Evolutionary conservation across 2,888 invertebrate species (phyloP), one percentile per base, ranked within the genome.

Genomic region (Rhyacophila evoluta): DNA sequence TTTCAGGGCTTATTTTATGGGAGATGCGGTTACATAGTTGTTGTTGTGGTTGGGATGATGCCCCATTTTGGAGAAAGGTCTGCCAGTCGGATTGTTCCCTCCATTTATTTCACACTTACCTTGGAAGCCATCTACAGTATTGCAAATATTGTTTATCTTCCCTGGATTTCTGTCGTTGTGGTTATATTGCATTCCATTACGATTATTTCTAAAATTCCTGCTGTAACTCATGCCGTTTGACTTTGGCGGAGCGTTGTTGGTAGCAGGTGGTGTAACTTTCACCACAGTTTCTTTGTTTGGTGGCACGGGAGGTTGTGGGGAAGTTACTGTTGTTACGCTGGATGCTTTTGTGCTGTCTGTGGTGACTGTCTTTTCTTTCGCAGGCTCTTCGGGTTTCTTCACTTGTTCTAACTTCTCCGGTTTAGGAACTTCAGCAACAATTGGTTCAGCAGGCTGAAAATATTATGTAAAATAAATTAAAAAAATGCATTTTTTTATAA

Each of bases 11-110:
- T 88, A 89, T 83, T 89, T 89, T 27, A 89, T 89, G 38, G 89
- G 88, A n/a, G 89, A 89, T 0, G 89, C 88, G 8, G 89, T 89
- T 72, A 89, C 83, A 78, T 89, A 90, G 67, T 83, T 80, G 77
- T 89, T 80, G 39, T 81, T 81, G 38, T 80, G 79, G 55, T 80
- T 81, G 33, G 80, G 36, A 19, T 75, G 74, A 74, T 55, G 72
- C 41, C 77, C 38, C 69, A 68, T 68, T 10, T 77, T 74, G 71
- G 75, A 55, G 11, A 39, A 75, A 41, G 70, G 55, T 79, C 79
- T 80, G 82, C 70, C 74, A 81, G 83, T 82, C 78, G 81, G 19
- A 15, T 75, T 11, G 33, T 33, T 25, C 19, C 83, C 72, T 84
- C 84, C 71, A 38, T 82, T 55, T 80, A 77, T 72, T 82, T 84